These are phyloP conservation scores for Lineus longissimus DNA, from an alignment of 1,140 invertebrate species.

Conservation along the genomic window DNA sequence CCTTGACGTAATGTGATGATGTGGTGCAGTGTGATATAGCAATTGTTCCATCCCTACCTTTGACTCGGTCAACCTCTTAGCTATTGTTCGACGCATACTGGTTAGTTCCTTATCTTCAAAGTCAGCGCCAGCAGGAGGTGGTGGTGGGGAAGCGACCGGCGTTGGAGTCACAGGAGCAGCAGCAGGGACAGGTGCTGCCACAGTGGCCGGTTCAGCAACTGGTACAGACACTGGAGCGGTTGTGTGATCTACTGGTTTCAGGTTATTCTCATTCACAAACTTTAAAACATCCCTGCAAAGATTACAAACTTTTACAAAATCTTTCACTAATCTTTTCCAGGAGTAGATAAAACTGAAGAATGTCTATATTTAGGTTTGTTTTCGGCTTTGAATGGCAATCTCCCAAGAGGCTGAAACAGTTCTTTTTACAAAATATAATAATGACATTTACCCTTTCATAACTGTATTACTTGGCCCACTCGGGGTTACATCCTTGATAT, in stretches of 20 bases:
- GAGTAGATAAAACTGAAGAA: too few species aligned
- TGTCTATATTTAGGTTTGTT: too few species aligned
- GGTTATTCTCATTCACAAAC: conserved; percentile 59
- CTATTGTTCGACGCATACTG: conserved; percentile 77
- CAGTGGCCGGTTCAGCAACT: conserved; percentile 26
- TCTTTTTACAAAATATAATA: not conserved
- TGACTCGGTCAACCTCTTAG: conserved; percentile 83
- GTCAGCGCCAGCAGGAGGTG: conserved; percentile 36
- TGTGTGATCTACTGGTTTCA: conserved; percentile 54
- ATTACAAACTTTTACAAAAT: not conserved
- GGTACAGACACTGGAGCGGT: conserved; percentile 35
- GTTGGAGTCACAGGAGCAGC: conserved; percentile 7
- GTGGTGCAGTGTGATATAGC: too few species aligned
- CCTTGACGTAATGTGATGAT: too few species aligned
- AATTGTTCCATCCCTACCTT: conserved; percentile 65
- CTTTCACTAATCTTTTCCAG: too few species aligned
- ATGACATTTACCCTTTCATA: conserved; percentile 58
- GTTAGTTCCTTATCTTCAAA: conserved; percentile 79
- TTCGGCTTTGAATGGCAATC: too few species aligned
- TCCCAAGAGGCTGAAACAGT: too few species aligned
- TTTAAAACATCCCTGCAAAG: conserved; percentile 59
- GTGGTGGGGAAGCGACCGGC: conserved; percentile 54
- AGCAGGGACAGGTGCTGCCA: not conserved
- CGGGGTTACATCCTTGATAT: conserved; percentile 53
- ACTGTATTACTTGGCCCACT: conserved; percentile 62